These are phyloP conservation scores for Daubentonia madagascariensis DNA, from an alignment of 2,113 vertebrate species.

Conservation along the genomic window DNA sequence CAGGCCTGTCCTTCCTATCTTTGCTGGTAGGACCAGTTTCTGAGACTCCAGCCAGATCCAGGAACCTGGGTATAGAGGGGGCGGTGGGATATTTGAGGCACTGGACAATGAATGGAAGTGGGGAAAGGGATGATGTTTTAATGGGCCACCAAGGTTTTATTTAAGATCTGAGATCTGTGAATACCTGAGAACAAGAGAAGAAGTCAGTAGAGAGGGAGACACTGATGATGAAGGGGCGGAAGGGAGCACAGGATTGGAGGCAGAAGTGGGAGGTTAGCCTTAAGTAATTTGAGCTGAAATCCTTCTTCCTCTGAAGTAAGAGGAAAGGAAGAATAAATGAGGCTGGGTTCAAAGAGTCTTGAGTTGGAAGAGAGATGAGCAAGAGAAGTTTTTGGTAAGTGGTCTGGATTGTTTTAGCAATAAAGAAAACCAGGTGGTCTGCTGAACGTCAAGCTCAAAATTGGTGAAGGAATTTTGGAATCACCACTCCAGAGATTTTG, in stretches of 20 bases:
- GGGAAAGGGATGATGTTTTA: background rate
- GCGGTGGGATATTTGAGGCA: background rate
- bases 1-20: background rate
- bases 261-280: background rate
- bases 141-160: background rate
- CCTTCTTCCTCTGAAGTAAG: background rate
- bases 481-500: background rate
- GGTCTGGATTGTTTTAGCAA: background rate
- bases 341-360: background rate
- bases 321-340: background rate
- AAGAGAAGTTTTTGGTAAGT: background rate
- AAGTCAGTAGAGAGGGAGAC: background rate
- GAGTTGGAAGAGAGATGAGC: background rate
- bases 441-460: background rate
- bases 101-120: background rate
- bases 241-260: background rate
- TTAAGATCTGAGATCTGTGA: background rate
- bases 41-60: background rate
- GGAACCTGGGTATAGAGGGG: background rate
- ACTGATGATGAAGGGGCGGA: background rate
- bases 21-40: background rate
- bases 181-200: background rate
- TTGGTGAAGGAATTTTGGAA: slow-evolving; percentile 11
- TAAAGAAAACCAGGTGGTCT: background rate
- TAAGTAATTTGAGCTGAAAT: background rate